A percentile compares a stretch with the other conserved stretches of the same genome.
These are phyloP conservation scores for Suricata suricatta DNA, from an alignment of 2,113 vertebrate genomes.

Conservation along the genomic window DNA sequence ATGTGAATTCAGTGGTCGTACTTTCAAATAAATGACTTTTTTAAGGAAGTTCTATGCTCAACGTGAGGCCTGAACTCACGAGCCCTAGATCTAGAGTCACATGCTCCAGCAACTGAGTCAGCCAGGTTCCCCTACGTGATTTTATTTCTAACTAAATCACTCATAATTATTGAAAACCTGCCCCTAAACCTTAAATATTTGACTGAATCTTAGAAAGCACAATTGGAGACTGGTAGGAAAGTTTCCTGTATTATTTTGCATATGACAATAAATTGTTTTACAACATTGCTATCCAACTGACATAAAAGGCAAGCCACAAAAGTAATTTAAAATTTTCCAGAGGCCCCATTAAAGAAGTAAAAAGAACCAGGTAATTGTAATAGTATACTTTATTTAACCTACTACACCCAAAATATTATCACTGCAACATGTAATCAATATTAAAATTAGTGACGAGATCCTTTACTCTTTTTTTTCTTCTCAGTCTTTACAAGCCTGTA, in stretches of 20 bases:
- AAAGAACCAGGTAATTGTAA: not conserved
- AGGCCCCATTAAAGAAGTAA: not conserved
- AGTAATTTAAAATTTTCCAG: not conserved
- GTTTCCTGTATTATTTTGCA: not conserved
- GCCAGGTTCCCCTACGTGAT: not conserved
- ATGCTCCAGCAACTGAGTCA: not conserved
- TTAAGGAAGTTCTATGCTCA: not conserved
- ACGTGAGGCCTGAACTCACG: not conserved
- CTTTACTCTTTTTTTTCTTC: not conserved
- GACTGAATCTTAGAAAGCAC: slow-evolving; percentile 13
- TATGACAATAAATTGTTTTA: not conserved
- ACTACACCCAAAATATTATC: not conserved
- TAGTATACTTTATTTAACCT: not conserved
- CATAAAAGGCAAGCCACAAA: not conserved
- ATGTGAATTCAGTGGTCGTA: not conserved
- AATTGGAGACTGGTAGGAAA: not conserved
- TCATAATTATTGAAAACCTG: not conserved
- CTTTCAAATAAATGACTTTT: not conserved
- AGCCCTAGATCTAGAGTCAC: not conserved
- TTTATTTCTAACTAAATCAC: slow-evolving; percentile 31
- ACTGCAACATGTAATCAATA: not conserved
- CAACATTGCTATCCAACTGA: not conserved
- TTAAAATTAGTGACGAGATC: not conserved
- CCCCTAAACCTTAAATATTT: not conserved
- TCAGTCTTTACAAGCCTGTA: not conserved